phyloP scores from a whole-genome alignment of 2,113 vertebrate species.

The Xiphophorus couchianus region DNA sequence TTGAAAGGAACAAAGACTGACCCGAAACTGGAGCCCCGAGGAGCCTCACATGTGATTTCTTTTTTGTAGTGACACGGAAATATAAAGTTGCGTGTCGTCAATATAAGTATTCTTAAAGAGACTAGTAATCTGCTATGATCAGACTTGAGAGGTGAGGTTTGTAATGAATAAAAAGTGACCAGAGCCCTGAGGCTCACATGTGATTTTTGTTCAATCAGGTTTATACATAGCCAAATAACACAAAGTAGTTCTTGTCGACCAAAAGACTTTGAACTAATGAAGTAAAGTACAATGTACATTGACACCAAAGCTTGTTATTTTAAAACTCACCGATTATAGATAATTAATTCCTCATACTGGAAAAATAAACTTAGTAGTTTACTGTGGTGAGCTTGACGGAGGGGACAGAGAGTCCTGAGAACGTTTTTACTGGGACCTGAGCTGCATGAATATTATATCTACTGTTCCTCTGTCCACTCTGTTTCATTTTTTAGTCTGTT shows the following conservation, averaged over 20 bases:
- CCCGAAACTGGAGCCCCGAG: not conserved
- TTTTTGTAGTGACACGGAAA: not conserved
- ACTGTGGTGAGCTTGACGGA: not conserved
- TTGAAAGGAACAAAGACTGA: not conserved
- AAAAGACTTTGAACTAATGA: not conserved
- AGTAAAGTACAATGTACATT: not conserved
- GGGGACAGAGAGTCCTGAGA: not conserved
- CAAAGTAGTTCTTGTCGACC: not conserved
- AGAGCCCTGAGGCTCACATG: not conserved
- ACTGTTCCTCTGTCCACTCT: not conserved
- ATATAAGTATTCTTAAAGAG: not conserved
- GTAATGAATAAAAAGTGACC: not conserved
- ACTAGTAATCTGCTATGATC: not conserved
- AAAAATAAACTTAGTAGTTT: not conserved
- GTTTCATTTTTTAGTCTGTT: not conserved
- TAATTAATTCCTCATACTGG: not conserved
- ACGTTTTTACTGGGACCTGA: not conserved
- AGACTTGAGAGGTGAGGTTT: not conserved
- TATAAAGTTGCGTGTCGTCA: not conserved
- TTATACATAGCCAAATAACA: not conserved
- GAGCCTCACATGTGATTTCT: not conserved
- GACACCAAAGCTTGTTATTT: not conserved
- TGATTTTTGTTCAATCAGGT: not conserved
- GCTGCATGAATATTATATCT: not conserved
- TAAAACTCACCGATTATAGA: no score